These are phyloP conservation scores for Solen grandis DNA, from an alignment of 1,140 invertebrate species.

Conservation along the genomic window DNA sequence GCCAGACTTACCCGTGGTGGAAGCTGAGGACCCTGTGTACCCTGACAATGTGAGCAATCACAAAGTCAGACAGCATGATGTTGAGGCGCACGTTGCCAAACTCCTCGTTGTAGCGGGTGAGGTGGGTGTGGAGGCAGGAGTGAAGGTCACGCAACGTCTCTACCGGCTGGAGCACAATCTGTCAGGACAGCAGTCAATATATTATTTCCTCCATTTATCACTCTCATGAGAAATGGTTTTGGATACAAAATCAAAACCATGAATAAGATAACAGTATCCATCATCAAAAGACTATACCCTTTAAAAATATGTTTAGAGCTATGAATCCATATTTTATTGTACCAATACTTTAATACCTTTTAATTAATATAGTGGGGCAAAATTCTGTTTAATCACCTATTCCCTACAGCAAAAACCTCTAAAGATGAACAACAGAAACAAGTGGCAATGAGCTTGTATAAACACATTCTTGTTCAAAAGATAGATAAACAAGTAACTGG, in stretches of 20 bases:
- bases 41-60: slow-evolving; percentile 77
- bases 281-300: too few relatives aligned
- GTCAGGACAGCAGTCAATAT: slow-evolving; percentile 2
- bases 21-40: slow-evolving; percentile 80
- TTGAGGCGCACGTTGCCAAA: slow-evolving; percentile 78
- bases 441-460: too few relatives aligned
- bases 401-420: too few relatives aligned
- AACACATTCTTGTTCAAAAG: too few relatives aligned
- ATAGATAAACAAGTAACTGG: too few relatives aligned
- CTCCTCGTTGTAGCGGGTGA: slow-evolving; percentile 79
- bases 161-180: slow-evolving; percentile 77
- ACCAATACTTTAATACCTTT: too few relatives aligned
- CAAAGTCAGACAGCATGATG: slow-evolving; percentile 79
- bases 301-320: too few relatives aligned
- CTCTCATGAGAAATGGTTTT: neutral
- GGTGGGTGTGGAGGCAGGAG: slow-evolving; percentile 76
- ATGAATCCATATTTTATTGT: too few relatives aligned
- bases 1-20: slow-evolving; percentile 78
- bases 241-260: neutral
- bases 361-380: too few relatives aligned
- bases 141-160: slow-evolving; percentile 75
- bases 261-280: neutral
- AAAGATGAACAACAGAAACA: too few relatives aligned
- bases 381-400: too few relatives aligned
- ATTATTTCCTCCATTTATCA: neutral